Base-by-base conservation (phyloP, 1,140 invertebrate species). In the Panagrolaimus sp. region DNA sequence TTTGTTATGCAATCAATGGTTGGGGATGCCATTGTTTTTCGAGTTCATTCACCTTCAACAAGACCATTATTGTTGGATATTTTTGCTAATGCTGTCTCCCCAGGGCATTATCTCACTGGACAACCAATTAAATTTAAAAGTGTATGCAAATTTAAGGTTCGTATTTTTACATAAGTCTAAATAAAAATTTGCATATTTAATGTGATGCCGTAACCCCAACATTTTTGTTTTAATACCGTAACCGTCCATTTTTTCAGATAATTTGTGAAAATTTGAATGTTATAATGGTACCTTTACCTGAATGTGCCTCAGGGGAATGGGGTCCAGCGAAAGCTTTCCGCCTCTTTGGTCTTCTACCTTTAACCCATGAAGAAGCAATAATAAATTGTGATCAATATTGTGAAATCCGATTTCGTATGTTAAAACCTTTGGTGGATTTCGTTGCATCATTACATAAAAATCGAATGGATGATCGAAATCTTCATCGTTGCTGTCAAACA, bases 101-200 rank as follows among this genome's bases (percentile, higher is more conserved):
- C 93, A 8, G 81, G 91, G 65, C 92, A 96, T 84, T 96, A 96
- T 85, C 86, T 96, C 58, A 95, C 92, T 0, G 93, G 93, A 0
- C 92, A 96, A 83, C 93, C 95, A 15, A 98, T 98, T 90, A 96
- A 97, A 84, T 95, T 98, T 84, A 98, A 98, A 86, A 95, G 92
- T 83, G 94, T 98, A 15, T 97, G 94, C 87, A 98, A 98, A 85
- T 97, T 98, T 83, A 96, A 96, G 80, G 80, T 78, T 52, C 9
- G 38, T n/a, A n/a, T n/a, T n/a, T n/a, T n/a, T n/a, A n/a, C n/a
- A n/a, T n/a, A n/a, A n/a, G n/a, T n/a, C n/a, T n/a, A n/a, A n/a
- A n/a, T n/a, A n/a, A n/a, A n/a, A n/a, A 3, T 17, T 58, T 14
- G 14, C 14, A 58, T 14, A n/a, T n/a, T n/a, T n/a, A n/a, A n/a